A percentile compares a stretch with the other conserved stretches of the same genome.
Evolutionary conservation across 2,888 invertebrate genomes (phyloP).

Genomic region (Dyspetes luteomarginatus): DNA sequence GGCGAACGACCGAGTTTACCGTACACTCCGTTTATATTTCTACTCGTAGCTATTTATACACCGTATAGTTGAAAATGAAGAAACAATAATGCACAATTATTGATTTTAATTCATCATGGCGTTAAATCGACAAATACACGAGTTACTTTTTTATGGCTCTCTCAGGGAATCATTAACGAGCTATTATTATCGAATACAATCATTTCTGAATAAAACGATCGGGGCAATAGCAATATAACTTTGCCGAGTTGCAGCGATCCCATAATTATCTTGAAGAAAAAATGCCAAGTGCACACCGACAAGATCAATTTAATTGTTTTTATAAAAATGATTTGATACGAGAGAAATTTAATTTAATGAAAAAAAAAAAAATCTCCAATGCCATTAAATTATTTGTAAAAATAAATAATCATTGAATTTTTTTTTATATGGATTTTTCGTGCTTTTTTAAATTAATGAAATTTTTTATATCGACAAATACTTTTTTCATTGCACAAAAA

Average conservation of each 20-base stretch:
- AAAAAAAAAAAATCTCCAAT: background rate
- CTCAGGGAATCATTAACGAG: background rate
- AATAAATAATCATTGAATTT: too few species aligned
- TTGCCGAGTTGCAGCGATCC: too few species aligned
- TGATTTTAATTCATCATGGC: slow-evolving; percentile 44
- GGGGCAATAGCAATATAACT: too few species aligned
- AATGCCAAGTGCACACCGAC: too few species aligned
- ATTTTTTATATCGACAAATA: background rate
- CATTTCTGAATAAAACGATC: too few species aligned
- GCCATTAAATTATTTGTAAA: too few species aligned
- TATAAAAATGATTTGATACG: too few species aligned
- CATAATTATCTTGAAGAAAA: background rate
- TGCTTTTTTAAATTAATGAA: background rate
- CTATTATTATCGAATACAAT: background rate
- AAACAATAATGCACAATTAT: slow-evolving; percentile 45
- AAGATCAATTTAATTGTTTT: background rate
- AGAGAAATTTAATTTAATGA: background rate
- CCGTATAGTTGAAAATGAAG: slow-evolving; percentile 2
- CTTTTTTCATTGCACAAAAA: too few species aligned
- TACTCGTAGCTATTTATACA: background rate
- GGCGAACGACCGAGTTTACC: slow-evolving; percentile 56
- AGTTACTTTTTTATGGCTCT: background rate
- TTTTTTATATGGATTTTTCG: too few species aligned
- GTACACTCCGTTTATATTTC: slow-evolving; percentile 10
- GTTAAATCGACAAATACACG: background rate